Evolutionary conservation across 2,113 vertebrate species (phyloP), one percentile per base, ranked within the genome.

Genomic region (Polyodon spathula): DNA sequence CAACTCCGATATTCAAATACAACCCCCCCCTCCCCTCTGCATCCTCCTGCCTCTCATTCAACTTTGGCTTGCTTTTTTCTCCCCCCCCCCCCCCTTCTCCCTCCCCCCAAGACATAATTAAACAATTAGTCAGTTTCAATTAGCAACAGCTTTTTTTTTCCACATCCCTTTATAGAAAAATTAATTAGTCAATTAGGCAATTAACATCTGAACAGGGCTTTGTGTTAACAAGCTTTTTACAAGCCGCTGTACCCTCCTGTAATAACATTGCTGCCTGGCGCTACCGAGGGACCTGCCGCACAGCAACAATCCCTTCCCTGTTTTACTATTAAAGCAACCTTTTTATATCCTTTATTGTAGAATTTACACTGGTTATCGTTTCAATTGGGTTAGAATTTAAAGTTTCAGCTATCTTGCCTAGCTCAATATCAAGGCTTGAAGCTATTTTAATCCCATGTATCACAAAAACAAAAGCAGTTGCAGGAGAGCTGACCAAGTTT

Each of bases 121-220:
- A 88, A 88, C 81, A 78, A 85, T 84, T 85, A 88, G 83, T 86
- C 83, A 80, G 73, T 86, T 86, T 89, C 85, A 89, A 87, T 89
- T 88, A 87, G 83, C 76, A 60, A 52, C 69, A 72, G 44, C 68
- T 65, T 69, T 71, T 66, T 76, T 73, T 73, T 77, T 76, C 76
- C 81, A 76, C 76, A 72, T 59, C 79, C 82, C 75, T 86, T 87
- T 82, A 85, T 84, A 82, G 80, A 81, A 84, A 87, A 87, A 88
- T 78, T 81, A 89, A 89, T 88, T 86, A 88, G 85, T 84, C 84
- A 87, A 87, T 89, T 87, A 88, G 81, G 80, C 85, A 89, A 89
- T 89, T 87, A 89, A 86, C 85, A 88, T 86, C 77, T 86, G 85
- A 82, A 82, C 83, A 80, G 83, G 81, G 82, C 85, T 88, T 84